These are phyloP conservation scores for Listronotus oregonensis DNA, from an alignment of 1,140 invertebrate species.

Conservation along the genomic window DNA sequence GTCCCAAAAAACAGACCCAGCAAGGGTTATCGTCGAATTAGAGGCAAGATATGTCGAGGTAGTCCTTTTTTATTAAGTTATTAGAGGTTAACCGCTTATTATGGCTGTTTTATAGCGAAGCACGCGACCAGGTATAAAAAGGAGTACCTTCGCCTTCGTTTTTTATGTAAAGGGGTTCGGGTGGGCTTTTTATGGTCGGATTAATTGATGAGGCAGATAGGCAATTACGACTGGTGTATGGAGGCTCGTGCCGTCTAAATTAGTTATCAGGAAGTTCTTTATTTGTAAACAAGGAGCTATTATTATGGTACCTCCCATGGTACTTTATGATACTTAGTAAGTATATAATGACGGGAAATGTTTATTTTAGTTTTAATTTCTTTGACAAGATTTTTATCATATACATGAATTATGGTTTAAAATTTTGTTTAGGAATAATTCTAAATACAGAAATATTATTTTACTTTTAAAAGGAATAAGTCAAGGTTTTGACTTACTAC, in stretches of 20 bases:
- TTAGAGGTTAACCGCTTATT: conserved; percentile 53
- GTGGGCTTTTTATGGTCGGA: conserved; percentile 19
- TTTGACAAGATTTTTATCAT: no score
- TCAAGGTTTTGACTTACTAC: no score
- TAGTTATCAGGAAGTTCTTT: conserved; percentile 14
- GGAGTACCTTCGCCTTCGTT: conserved; percentile 25
- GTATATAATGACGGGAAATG: no score
- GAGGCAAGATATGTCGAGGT: conserved; percentile 41
- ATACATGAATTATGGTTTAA: no score
- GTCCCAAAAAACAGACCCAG: conserved; percentile 40
- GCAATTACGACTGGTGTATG: conserved; percentile 16
- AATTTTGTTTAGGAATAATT: no score
- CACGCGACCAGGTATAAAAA: conserved; percentile 51
- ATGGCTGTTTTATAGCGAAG: conserved; percentile 47
- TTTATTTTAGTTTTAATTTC: no score
- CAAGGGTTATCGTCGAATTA: conserved; percentile 35
- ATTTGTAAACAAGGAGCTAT: conserved; percentile 8
- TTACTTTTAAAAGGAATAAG: no score
- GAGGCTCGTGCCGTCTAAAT: conserved; percentile 14
- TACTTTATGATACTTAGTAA: no score
- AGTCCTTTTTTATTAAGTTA: conserved; percentile 52
- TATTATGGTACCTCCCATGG: conserved; percentile 2
- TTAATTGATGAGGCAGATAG: conserved; percentile 25
- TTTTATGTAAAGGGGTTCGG: conserved; percentile 37
- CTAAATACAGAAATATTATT: no score